phyloP scores from a whole-genome alignment of 1,140 invertebrate genomes.

The Ooceraea biroi region DNA sequence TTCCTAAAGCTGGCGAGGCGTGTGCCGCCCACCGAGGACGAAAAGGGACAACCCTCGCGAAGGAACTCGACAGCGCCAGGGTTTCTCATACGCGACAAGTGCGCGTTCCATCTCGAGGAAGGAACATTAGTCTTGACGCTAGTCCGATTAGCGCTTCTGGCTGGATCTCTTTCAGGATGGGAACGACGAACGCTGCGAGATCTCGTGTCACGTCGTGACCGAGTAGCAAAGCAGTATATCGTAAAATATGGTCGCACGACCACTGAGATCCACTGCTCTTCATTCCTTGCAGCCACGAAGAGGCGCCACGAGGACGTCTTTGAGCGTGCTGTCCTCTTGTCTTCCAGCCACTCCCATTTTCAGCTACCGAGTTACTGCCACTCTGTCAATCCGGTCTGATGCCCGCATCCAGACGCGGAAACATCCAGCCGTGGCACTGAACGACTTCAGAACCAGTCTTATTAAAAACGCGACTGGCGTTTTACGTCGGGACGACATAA shows the following conservation, averaged over 20 bases:
- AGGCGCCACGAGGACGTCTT: conserved; percentile 77
- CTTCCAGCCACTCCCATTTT: conserved; percentile 79
- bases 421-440: conserved; percentile 57
- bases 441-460: conserved; percentile 62
- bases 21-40: conserved; percentile 73
- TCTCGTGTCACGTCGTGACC: not conserved
- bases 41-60: conserved; percentile 71
- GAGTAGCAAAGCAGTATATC: not conserved
- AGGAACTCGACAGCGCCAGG: conserved; percentile 61
- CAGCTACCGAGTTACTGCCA: conserved; percentile 77
- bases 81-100: conserved; percentile 59
- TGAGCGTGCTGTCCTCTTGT: conserved; percentile 78
- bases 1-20: conserved; percentile 62
- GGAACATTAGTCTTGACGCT: not conserved
- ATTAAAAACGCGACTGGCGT: conserved; percentile 27
- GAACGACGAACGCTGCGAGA: not conserved
- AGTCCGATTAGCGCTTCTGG: conserved; percentile 2
- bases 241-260: not conserved
- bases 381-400: conserved; percentile 72
- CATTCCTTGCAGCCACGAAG: conserved; percentile 61
- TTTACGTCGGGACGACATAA: not conserved
- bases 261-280: conserved; percentile 66
- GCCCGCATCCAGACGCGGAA: conserved; percentile 62
- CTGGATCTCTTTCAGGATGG: conserved; percentile 7
- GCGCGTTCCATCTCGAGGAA: not conserved